These are phyloP conservation scores for Hucho hucho DNA, from an alignment of 2,113 vertebrate genomes.

Conservation along the genomic window DNA sequence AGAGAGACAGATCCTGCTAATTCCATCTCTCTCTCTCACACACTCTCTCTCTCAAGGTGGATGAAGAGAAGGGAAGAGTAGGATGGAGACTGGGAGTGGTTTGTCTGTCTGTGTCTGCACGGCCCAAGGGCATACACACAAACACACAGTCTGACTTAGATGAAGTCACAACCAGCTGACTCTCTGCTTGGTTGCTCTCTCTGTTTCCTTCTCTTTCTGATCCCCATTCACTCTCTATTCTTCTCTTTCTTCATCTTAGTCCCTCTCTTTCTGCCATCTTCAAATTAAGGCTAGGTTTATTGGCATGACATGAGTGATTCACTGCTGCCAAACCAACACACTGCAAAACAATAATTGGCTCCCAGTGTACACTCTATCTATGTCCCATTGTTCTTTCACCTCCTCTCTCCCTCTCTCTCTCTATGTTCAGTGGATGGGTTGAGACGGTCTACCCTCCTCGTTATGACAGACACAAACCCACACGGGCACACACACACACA, in stretches of 20 bases:
- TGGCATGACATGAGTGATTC: not conserved
- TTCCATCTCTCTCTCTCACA: too few species aligned
- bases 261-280: not conserved
- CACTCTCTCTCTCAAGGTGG: too few species aligned
- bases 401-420: not conserved
- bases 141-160: conserved; percentile 44
- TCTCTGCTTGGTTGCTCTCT: conserved; percentile 21
- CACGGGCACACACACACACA: too few species aligned
- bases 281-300: not conserved
- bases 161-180: conserved; percentile 47
- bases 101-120: not conserved
- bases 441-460: not conserved
- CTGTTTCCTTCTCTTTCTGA: conserved; percentile 9
- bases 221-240: not conserved
- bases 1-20: too few species aligned
- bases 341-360: conserved; percentile 7
- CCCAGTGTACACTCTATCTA: not conserved
- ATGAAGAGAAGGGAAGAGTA: too few species aligned
- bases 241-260: not conserved
- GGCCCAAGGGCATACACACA: conserved; percentile 8
- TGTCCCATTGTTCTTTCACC: not conserved
- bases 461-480: not conserved
- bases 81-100: not conserved
- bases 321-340: conserved; percentile 8
- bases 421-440: not conserved